Evolutionary conservation across 2,113 vertebrate species (phyloP).

Genomic region (Gavia stellata): DNA sequence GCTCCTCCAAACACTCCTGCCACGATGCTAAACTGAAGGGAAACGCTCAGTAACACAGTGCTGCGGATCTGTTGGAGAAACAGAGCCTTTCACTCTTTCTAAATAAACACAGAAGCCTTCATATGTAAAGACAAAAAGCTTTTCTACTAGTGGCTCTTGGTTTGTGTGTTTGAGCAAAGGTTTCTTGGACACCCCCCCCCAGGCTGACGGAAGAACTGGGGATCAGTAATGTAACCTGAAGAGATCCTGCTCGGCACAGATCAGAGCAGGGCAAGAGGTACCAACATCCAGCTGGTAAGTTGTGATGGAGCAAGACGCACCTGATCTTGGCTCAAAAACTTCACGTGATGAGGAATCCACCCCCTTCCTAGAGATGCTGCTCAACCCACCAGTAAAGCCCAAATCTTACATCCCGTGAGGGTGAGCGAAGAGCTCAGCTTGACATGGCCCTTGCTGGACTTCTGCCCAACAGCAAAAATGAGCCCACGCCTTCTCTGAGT

Average conservation of each 20-base stretch:
- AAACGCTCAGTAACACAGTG: background rate
- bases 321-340: background rate
- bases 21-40: background rate
- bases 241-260: rapidly evolving
- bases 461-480: background rate
- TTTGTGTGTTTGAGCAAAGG: background rate
- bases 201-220: background rate
- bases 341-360: background rate
- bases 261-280: background rate
- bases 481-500: background rate
- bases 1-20: background rate
- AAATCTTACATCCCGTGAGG: background rate
- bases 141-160: background rate
- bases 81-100: background rate
- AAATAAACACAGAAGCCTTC: background rate
- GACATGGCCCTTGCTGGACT: background rate
- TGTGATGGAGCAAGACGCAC: background rate
- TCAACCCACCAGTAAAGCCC: background rate
- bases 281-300: background rate
- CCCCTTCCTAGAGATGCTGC: background rate
- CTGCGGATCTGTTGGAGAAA: background rate
- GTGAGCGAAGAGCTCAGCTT: background rate
- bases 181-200: background rate
- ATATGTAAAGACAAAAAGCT: background rate
- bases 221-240: background rate